phyloP scores from a whole-genome alignment of 2,888 invertebrate genomes.

The Campoplex nolae region DNA sequence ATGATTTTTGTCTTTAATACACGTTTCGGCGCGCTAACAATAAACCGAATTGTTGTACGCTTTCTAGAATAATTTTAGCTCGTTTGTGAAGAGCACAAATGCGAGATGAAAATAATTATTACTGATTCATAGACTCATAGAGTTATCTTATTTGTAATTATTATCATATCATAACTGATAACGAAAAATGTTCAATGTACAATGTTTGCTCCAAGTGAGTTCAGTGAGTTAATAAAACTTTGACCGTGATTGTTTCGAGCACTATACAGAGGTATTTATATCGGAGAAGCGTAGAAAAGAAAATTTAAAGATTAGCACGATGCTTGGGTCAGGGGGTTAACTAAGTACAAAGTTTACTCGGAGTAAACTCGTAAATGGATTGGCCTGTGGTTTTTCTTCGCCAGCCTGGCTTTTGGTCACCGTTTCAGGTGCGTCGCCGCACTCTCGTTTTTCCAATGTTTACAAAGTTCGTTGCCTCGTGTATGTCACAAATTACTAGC shows the following conservation, averaged over 20 bases:
- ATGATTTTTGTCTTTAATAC: neutral
- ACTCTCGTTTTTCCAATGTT: neutral
- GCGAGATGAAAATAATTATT: neutral
- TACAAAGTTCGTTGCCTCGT: neutral
- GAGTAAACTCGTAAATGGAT: slow-evolving; percentile 6
- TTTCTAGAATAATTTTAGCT: neutral
- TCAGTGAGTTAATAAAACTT: neutral
- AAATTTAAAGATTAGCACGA: neutral
- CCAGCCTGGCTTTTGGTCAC: neutral
- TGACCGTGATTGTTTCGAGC: neutral
- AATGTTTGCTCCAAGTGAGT: too few species aligned
- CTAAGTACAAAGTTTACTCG: neutral
- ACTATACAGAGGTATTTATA: too few species aligned
- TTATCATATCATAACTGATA: neutral
- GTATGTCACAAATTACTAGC: neutral
- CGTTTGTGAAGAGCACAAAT: neutral
- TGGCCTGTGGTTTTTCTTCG: neutral
- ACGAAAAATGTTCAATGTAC: neutral
- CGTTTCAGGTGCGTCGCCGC: neutral
- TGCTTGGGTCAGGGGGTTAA: neutral
- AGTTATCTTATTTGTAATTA: neutral
- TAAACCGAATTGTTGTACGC: neutral
- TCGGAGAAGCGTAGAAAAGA: neutral
- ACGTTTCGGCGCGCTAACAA: neutral
- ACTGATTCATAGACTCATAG: neutral